These are phyloP conservation scores for Achatina immaculata DNA, from an alignment of 1,140 invertebrate genomes.

Conservation along the genomic window DNA sequence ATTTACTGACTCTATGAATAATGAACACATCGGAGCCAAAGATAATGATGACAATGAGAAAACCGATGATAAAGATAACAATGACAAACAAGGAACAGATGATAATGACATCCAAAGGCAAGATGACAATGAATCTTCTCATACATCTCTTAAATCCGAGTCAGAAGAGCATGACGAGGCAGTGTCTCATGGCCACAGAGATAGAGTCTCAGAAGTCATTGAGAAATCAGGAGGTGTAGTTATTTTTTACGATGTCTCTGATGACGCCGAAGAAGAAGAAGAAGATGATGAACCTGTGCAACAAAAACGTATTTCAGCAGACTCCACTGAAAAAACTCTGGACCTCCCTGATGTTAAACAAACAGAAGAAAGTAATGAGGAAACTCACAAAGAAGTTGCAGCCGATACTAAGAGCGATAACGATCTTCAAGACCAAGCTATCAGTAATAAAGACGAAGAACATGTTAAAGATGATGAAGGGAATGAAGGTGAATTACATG, in stretches of 20 bases:
- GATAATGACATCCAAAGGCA: too few species aligned
- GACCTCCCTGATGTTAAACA: not conserved
- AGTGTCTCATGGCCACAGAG: too few species aligned
- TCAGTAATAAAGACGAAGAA: not conserved
- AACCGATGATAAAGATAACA: not conserved
- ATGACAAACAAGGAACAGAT: not conserved
- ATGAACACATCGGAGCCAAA: not conserved
- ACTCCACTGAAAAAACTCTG: too few species aligned
- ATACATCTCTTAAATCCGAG: too few species aligned
- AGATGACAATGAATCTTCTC: not conserved
- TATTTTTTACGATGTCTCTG: not conserved
- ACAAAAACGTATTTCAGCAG: too few species aligned
- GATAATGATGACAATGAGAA: not conserved
- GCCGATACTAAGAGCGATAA: not conserved
- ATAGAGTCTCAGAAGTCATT: too few species aligned
- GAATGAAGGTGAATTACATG: not conserved
- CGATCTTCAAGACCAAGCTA: too few species aligned
- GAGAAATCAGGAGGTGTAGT: too few species aligned
- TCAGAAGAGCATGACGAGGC: too few species aligned
- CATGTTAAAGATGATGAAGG: not conserved
- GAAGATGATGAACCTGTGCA: too few species aligned
- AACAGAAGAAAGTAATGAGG: not conserved
- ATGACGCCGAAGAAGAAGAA: not conserved
- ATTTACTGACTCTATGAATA: not conserved
- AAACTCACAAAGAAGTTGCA: not conserved